Conservation (phyloP, 2,888 invertebrate genomes). For the Cacoxenus indagator region DNA sequence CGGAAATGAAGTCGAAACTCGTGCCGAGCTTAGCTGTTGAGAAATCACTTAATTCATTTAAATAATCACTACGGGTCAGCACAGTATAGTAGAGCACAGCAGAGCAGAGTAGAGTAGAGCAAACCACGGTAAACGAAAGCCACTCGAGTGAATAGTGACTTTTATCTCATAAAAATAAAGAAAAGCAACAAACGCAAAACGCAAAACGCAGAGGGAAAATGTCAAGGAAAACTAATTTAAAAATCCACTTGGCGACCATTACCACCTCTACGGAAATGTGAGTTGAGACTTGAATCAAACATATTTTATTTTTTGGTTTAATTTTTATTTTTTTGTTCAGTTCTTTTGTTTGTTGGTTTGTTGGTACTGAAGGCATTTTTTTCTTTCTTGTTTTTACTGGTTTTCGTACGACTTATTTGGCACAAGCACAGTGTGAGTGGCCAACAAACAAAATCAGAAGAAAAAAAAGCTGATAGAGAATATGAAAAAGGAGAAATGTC, state of each 20-base stretch:
- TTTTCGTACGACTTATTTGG: conserved; percentile 55
- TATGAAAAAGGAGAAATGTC: conserved; percentile 43
- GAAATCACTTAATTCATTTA: conserved; percentile 66
- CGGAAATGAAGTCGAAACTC: conserved; percentile 61
- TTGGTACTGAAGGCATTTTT: conserved; percentile 44
- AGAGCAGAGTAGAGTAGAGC: conserved; percentile 8
- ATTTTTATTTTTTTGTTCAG: not conserved
- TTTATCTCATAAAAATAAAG: conserved; percentile 35
- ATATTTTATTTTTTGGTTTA: not conserved
- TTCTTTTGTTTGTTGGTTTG: not conserved
- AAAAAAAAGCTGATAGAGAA: not conserved
- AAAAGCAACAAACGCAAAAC: conserved; percentile 23
- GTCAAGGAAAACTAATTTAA: conserved; percentile 56
- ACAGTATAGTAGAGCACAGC: not conserved
- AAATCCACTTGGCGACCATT: conserved; percentile 61
- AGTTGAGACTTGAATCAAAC: not conserved
- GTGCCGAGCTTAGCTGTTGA: conserved; percentile 60
- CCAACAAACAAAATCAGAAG: not conserved
- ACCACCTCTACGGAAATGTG: conserved; percentile 24
- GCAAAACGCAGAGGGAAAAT: conserved; percentile 29
- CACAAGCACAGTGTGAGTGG: conserved; percentile 28
- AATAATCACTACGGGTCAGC: conserved; percentile 55
- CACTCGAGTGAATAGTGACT: conserved; percentile 28
- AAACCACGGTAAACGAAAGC: not conserved
- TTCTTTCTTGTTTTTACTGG: conserved; percentile 51